Evolutionary conservation across 2,888 invertebrate species (phyloP).

Genomic region (Ophioninae sp.): DNA sequence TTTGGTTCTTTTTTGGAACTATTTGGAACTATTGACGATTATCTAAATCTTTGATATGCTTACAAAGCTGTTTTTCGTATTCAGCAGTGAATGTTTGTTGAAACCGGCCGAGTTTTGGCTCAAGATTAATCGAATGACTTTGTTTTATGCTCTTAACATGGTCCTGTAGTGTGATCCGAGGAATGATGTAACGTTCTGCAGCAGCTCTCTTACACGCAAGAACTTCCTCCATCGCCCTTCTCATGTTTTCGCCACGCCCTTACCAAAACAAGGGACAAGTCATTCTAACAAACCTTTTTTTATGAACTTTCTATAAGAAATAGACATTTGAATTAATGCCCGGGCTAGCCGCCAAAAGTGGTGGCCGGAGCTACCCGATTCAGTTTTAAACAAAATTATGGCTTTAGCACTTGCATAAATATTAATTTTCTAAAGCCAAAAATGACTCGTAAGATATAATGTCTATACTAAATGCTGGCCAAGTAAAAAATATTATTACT

Average conservation of each 20-base stretch:
- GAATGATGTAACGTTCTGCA: too few relatives aligned
- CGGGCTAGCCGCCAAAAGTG: neutral
- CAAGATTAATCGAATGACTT: conserved; percentile 9
- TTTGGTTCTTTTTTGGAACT: neutral
- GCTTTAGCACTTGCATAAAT: too few relatives aligned
- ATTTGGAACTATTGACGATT: neutral
- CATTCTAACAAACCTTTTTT: neutral
- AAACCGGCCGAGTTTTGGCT: conserved; percentile 15
- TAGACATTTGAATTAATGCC: neutral
- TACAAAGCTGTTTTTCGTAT: conserved; percentile 5
- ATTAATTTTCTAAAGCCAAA: too few relatives aligned
- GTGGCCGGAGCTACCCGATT: neutral
- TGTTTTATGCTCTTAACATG: conserved; percentile 6
- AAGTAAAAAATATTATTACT: neutral
- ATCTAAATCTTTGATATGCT: neutral
- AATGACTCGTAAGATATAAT: too few relatives aligned
- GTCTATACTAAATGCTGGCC: neutral
- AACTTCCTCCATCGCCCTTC: too few relatives aligned
- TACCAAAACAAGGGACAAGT: neutral
- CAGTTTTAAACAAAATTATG: too few relatives aligned
- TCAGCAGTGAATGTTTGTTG: conserved; percentile 11
- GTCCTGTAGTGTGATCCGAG: neutral
- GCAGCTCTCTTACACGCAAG: too few relatives aligned
- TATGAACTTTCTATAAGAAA: neutral
- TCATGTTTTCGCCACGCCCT: too few relatives aligned